Conservation (phyloP, 2,888 invertebrate genomes). For the Microctonus brassicae region DNA sequence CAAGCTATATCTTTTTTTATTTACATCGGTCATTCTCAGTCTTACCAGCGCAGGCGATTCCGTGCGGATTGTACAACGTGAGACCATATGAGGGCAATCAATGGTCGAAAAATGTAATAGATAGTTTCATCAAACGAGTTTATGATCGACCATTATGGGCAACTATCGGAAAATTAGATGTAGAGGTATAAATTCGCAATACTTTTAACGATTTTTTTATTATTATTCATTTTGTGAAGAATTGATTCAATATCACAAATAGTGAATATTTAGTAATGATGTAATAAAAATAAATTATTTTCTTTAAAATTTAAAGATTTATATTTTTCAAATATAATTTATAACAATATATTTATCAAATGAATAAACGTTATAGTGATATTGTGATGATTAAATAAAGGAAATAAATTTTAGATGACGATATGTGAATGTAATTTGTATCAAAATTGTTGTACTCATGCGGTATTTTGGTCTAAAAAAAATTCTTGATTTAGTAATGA, state of each 20-base stretch:
- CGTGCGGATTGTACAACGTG: conserved; percentile 60
- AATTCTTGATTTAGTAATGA: too few relatives aligned
- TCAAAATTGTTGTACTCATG: not conserved
- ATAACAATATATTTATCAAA: too few relatives aligned
- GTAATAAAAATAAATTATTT: too few relatives aligned
- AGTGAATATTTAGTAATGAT: too few relatives aligned
- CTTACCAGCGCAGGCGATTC: conserved; percentile 62
- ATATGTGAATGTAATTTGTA: not conserved
- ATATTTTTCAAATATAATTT: too few relatives aligned
- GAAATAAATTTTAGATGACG: not conserved
- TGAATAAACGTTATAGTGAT: too few relatives aligned
- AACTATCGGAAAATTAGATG: conserved; percentile 46
- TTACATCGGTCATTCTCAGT: conserved; percentile 58
- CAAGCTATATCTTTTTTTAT: too few relatives aligned
- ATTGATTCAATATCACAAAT: too few relatives aligned
- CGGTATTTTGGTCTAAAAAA: conserved; percentile 9
- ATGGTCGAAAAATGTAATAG: conserved; percentile 51
- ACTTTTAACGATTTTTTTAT: not conserved
- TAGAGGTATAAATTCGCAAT: conserved; percentile 46
- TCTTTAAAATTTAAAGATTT: too few relatives aligned
- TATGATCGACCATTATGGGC: conserved; percentile 51
- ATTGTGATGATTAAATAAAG: not conserved
- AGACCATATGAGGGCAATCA: conserved; percentile 48
- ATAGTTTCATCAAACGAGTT: conserved; percentile 47
- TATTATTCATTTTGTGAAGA: too few relatives aligned